Evolutionary conservation across 2,888 invertebrate species (phyloP), one percentile per base, ranked within the genome.

Genomic region (Apeira syringaria): DNA sequence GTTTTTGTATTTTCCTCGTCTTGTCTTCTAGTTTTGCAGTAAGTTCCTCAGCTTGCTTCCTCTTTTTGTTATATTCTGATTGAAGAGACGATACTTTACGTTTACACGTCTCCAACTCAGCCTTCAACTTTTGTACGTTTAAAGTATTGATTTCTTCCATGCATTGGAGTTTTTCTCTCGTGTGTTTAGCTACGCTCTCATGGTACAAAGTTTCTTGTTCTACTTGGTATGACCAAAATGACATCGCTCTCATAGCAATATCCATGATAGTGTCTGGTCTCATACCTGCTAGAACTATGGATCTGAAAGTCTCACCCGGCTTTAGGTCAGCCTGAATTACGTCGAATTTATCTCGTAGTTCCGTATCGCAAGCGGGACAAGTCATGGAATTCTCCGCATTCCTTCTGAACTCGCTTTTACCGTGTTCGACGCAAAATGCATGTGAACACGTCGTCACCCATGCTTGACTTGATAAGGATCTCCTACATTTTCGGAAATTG

Each of bases 371-470:
- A 27, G 91, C 91, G 12, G 90, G 88, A 64, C 91, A 91, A 8
- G 76, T 83, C 33, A 90, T 54, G 11, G 74, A 71, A 56, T 90
- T 89, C 57, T 86, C 86, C 40, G 78, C 64, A 47, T 81, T 86
- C 53, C 84, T 74, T 63, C 77, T 84, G 50, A 91, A 88, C 64
- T 90, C 88, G 41, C 72, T 76, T 68, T 88, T 87, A 4, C 91
- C 91, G 51, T 91, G 91, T 56, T 91, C 90, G 26, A 81, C 76
- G 55, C 91, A 91, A 74, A 91, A 91, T 51, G 91, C 91, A 60
- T 91, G 91, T 25, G 90, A 91, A 74, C 91, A 91, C 38, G 88
- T 88, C 33, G 91, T 91, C 24, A 91, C 88, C 87, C 91, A 90
- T 28, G 91, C 91, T 63, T 88, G 79, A 64, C 61, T 82, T 41